These are phyloP conservation scores for Montipora capitata DNA, from an alignment of 92 coral and sea anemone genomes.

Conservation along the genomic window DNA sequence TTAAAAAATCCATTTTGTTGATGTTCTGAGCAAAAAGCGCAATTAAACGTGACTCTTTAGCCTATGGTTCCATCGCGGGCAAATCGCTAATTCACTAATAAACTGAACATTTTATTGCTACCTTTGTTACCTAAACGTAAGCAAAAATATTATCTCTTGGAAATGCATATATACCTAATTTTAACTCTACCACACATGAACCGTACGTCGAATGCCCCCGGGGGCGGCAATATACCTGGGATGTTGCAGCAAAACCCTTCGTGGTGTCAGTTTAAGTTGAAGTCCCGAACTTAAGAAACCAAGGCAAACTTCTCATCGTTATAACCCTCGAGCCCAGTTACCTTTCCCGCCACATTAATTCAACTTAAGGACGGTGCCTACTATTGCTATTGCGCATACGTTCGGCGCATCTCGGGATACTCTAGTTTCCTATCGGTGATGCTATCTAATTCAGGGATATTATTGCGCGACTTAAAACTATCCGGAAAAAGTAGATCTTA, in stretches of 20 bases:
- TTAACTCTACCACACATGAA: neutral
- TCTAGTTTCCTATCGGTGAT: no score
- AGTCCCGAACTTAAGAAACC: neutral
- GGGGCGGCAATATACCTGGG: neutral
- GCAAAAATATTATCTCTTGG: neutral
- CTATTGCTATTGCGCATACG: no score
- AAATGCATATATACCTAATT: neutral
- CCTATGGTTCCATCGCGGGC: neutral
- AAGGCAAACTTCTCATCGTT: neutral
- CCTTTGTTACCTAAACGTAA: slow-evolving; percentile 1
- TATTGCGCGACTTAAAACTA: no score
- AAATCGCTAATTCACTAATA: neutral
- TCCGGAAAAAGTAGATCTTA: no score
- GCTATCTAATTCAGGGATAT: no score
- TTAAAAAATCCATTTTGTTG: no score
- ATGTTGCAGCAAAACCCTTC: neutral
- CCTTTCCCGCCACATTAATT: no score
- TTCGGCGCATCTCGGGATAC: no score
- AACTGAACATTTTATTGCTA: no score
- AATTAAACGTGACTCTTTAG: no score
- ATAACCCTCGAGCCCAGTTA: neutral
- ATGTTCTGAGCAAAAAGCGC: neutral
- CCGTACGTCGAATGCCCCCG: neutral
- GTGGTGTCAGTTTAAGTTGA: neutral
- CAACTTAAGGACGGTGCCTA: no score